Percentiles rank a stretch among this genome's conserved stretches.
Conservation (phyloP, 2,797 vertebrate species). For the Trachurus trachurus region DNA sequence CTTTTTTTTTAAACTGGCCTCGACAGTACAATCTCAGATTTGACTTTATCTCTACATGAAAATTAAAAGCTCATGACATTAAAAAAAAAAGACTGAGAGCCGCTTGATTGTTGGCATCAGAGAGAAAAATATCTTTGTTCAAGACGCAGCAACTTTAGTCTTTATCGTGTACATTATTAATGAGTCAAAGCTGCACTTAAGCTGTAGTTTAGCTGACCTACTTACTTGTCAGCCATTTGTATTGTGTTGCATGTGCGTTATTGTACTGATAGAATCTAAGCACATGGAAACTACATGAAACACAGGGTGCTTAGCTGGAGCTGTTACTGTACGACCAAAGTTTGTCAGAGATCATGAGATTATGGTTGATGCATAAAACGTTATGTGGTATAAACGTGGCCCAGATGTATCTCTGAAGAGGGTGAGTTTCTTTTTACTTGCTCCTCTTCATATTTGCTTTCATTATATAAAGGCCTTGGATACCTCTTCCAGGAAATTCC, state of each 20-base stretch:
- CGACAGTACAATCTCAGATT: neutral
- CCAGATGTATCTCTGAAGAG: neutral
- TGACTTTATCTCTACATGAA: constrained; percentile 17
- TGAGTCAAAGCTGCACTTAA: constrained; percentile 73
- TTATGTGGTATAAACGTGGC: neutral
- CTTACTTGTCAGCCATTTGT: constrained; percentile 69
- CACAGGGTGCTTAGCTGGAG: constrained; percentile 33
- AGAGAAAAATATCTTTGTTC: constrained; percentile 58
- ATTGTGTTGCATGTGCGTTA: constrained; percentile 61
- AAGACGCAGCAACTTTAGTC: constrained; percentile 61
- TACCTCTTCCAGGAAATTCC: neutral
- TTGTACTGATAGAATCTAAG: constrained; percentile 12
- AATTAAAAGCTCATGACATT: constrained; percentile 1
- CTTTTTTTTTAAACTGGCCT: constrained; percentile 3
- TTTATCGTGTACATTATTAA: constrained; percentile 78
- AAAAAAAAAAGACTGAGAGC: neutral
- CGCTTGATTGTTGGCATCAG: constrained; percentile 34
- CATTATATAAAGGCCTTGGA: neutral
- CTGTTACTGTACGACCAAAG: neutral
- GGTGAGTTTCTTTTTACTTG: neutral
- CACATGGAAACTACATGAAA: constrained; percentile 36
- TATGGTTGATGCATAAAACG: neutral
- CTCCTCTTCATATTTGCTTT: neutral
- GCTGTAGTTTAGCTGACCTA: constrained; percentile 78
- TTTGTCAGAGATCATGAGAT: constrained; percentile 9